Conservation (phyloP, 2,797 vertebrate species). For the Tokudaia muenninki region DNA sequence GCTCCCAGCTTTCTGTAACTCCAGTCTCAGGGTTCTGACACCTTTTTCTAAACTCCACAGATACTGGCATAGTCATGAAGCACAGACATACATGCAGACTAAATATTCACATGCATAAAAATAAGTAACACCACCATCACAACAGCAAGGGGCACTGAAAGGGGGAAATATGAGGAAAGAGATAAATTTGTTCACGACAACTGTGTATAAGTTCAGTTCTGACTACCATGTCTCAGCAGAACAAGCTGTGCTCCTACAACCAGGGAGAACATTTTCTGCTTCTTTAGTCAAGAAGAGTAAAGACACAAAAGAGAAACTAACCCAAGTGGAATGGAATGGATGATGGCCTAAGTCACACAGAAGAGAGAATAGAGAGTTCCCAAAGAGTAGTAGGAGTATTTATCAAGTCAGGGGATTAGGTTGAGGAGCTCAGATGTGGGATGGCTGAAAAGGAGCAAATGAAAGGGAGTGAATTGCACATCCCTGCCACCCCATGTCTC, state of each 20-base stretch:
- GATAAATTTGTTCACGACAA: not conserved
- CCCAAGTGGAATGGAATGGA: not conserved
- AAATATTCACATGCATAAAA: not conserved
- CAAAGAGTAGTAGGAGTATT: not conserved
- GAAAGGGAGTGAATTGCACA: not conserved
- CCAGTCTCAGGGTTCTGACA: not conserved
- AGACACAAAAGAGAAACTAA: constrained; percentile 6
- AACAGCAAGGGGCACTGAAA: not conserved
- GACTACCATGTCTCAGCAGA: not conserved
- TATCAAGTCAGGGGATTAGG: not conserved
- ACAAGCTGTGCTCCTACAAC: not conserved
- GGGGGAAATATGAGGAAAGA: not conserved
- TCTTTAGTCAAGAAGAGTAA: constrained; percentile 39
- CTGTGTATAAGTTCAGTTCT: constrained; percentile 10
- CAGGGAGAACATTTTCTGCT: constrained; percentile 11
- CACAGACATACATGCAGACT: not conserved
- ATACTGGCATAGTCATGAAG: not conserved
- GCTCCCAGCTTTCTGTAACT: not conserved
- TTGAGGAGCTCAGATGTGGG: not conserved
- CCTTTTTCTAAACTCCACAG: not conserved
- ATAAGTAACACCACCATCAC: too few relatives aligned
- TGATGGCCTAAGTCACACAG: not conserved
- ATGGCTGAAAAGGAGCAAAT: not conserved
- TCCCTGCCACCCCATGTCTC: not conserved
- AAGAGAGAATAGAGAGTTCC: not conserved